Evolutionary conservation across 2,797 vertebrate species (phyloP), one percentile per base, ranked within the genome.

Genomic region (Malacoctenus gilli): DNA sequence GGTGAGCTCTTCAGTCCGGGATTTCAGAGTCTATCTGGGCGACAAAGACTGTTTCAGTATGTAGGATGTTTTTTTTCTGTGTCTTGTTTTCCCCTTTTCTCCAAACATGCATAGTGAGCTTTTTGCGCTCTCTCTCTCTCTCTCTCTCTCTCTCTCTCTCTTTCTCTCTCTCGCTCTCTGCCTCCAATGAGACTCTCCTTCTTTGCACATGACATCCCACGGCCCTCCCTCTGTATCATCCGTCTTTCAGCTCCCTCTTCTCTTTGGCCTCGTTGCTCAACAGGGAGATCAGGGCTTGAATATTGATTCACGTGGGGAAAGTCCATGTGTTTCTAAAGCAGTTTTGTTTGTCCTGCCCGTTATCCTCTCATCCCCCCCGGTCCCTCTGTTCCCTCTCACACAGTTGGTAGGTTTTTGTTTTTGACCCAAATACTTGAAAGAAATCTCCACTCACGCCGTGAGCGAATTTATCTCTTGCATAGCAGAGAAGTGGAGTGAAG

Each of bases 241-340:
- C 56, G 55, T 68, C 77, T 82, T 80, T 82, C 72, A 72, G 70
- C 75, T 67, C 63, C 65, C 68, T 77, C 80, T 79, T 68, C 71
- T 72, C 73, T 75, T 78, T 86, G 82, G 81, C 85, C 84, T 75
- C 72, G 55, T 87, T 86, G 70, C 84, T 82, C 81, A 83, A 80
- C 60, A 58, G 78, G 61, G 79, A 86, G 82, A 74, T 62, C 81
- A 41, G 67, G 84, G 76, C 75, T 76, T 84, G 90, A 87, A 89
- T 92, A 87, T 90, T 91, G 88, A 89, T 91, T 92, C 86, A 89
- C 42, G 35, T 85, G 87, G 87, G 82, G 67, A 85, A 89, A 87
- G 89, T 90, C 75, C 80, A 84, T 87, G 79, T 86, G 84, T 79
- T n/a, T 85, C 70, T 71, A 50, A 86, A 84, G 82, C 60, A 30